phyloP scores from a whole-genome alignment of 2,888 invertebrate genomes.

The Rhagonycha fulva region DNA sequence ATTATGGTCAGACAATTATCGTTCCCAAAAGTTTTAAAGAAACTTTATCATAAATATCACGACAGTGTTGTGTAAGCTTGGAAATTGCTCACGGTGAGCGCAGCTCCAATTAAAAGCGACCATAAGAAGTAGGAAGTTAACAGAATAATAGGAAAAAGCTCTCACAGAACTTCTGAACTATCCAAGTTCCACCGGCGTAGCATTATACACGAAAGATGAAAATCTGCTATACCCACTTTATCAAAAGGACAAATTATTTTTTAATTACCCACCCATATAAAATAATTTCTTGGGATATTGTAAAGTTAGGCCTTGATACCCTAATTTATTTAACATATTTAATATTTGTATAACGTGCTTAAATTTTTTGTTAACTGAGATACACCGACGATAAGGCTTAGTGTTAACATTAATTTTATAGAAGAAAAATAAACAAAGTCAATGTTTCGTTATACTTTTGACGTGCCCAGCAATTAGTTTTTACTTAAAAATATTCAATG shows the following conservation, averaged over 20 bases:
- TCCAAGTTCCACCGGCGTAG: too few species aligned
- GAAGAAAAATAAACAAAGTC: not conserved
- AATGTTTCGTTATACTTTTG: not conserved
- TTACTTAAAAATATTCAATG: constrained; percentile 5
- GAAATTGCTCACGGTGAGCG: not conserved
- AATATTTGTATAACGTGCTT: not conserved
- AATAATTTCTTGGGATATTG: not conserved
- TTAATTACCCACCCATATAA: not conserved
- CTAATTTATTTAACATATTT: not conserved
- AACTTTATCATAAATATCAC: constrained; percentile 19
- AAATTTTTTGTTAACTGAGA: not conserved
- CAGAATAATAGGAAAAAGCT: too few species aligned
- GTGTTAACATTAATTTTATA: not conserved
- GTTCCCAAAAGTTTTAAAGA: constrained; percentile 17
- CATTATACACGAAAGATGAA: not conserved
- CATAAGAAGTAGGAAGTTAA: not conserved
- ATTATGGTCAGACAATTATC: constrained; percentile 36
- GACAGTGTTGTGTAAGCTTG: constrained; percentile 8
- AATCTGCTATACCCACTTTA: not conserved
- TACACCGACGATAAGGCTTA: not conserved
- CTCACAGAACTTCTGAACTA: too few species aligned
- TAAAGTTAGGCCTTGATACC: not conserved
- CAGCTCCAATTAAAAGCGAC: not conserved
- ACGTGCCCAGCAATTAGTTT: not conserved
- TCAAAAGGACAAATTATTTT: not conserved